These are phyloP conservation scores for Mastomys natalensis DNA, from an alignment of 2,113 vertebrate species.

Conservation along the genomic window DNA sequence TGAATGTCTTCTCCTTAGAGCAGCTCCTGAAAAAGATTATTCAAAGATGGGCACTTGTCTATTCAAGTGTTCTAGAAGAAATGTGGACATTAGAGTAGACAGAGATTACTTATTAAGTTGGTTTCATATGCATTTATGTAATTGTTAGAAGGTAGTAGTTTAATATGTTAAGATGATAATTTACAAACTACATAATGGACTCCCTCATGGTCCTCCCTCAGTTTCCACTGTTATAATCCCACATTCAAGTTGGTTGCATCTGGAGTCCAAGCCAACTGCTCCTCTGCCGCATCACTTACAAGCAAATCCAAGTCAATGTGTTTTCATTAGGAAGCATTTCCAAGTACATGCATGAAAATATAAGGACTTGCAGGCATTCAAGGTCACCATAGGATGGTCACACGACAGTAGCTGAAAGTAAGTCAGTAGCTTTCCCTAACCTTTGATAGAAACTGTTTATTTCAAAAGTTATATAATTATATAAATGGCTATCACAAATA, in stretches of 20 bases:
- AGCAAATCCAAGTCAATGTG: neutral
- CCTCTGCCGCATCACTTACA: neutral
- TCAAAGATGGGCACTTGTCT: neutral
- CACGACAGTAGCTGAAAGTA: neutral
- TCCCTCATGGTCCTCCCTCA: neutral
- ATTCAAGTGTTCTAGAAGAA: neutral
- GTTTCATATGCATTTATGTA: neutral
- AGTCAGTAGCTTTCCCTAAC: neutral
- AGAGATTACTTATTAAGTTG: neutral
- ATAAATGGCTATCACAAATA: neutral
- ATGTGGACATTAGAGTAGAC: neutral
- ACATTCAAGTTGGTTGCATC: neutral
- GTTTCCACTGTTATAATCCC: neutral
- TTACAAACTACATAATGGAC: neutral
- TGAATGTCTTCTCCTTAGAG: neutral
- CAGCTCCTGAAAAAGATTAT: neutral
- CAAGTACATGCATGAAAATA: neutral
- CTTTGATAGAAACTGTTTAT: neutral
- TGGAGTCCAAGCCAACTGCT: neutral
- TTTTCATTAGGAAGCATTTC: neutral
- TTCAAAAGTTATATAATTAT: neutral
- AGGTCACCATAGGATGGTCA: neutral
- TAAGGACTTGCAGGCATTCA: neutral
- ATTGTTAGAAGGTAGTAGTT: neutral
- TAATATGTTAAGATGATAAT: slow-evolving; percentile 8